Evolutionary conservation across 2,113 vertebrate genomes (phyloP), one percentile per base, ranked within the genome.

Genomic region (Brachyhypopomus gauderio): DNA sequence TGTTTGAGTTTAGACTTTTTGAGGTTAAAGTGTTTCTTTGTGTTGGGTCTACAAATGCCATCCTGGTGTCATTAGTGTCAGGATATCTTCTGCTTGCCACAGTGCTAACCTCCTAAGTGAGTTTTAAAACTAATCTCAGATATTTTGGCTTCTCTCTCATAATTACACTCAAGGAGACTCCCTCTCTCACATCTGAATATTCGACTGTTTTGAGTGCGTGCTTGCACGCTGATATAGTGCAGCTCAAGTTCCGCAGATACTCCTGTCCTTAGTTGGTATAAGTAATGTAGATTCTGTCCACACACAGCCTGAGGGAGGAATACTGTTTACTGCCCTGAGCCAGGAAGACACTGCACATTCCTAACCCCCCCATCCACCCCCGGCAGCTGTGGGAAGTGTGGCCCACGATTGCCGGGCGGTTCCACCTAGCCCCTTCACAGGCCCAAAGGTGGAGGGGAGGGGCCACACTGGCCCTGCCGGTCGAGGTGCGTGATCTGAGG

Each of bases 291-390:
- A 75, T 88, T 78, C 75, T 77, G 77, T 90, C 88, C 86, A 86
- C 86, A 86, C 82, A 27, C 71, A 86, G 88, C 90, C 89, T 87
- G 45, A 83, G 90, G 48, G 45, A 45, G 58, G 71, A 79, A 89
- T 89, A 83, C 80, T 90, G 86, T 89, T 90, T 89, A 90, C 80
- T 58, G 60, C 85, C 60, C 6, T 56, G 67, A 78, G 78, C 84
- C 81, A 83, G 80, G 79, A 85, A 88, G 87, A 88, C 88, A 30
- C 81, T 73, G 36, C n/a, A 87, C 83, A 86, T 86, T 81, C 69
- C 45, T 45, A 11, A 30, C 30, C 30, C 30, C 30, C 30, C 30
- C 30, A 30, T 3, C 30, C 36, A 78, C 66, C 75, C 85, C 79
- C 27, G 67, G 72, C 64, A 78, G 63, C 63, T 85, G 77, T 81